These are phyloP conservation scores for Thereva unica DNA, from an alignment of 2,888 invertebrate genomes.

Conservation along the genomic window DNA sequence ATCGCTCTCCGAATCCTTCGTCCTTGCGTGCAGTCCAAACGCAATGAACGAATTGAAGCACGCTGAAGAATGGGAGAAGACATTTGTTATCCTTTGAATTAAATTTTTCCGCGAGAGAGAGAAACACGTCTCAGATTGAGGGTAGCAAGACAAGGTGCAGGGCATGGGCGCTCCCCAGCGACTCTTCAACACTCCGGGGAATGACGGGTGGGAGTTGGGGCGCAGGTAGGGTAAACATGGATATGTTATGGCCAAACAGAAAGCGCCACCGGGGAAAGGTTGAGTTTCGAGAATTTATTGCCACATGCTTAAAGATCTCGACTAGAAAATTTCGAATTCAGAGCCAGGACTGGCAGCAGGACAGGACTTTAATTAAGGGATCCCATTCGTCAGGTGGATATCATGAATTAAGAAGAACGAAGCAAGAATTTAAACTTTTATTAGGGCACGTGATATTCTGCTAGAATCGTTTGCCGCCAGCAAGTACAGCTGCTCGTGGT, in stretches of 20 bases:
- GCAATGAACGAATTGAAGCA: conserved; percentile 15
- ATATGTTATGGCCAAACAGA: conserved; percentile 10
- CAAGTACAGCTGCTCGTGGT: too few species aligned
- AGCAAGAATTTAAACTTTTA: background rate
- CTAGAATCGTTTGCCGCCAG: too few species aligned
- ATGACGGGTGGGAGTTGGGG: background rate
- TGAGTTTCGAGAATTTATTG: conserved; percentile 22
- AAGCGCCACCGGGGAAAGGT: background rate
- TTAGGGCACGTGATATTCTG: conserved; percentile 2
- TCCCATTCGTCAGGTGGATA: conserved; percentile 3
- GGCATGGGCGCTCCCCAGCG: background rate
- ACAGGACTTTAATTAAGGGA: conserved; percentile 18
- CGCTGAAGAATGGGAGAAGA: conserved; percentile 3
- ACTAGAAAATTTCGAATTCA: conserved; percentile 21
- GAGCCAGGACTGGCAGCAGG: background rate
- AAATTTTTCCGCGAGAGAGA: conserved; percentile 16
- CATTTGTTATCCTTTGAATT: conserved; percentile 20
- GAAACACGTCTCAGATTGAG: background rate
- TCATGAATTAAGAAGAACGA: background rate
- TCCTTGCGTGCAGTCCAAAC: conserved; percentile 2
- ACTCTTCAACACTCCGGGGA: background rate
- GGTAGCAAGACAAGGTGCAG: conserved; percentile 13
- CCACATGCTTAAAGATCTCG: conserved; percentile 6
- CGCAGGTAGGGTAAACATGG: conserved; percentile 7
- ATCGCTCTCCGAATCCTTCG: too few species aligned